A percentile compares a stretch with the other conserved stretches of the same genome.
phyloP scores from a whole-genome alignment of 2,113 vertebrate species.

The Paramisgurnus dabryanus region DNA sequence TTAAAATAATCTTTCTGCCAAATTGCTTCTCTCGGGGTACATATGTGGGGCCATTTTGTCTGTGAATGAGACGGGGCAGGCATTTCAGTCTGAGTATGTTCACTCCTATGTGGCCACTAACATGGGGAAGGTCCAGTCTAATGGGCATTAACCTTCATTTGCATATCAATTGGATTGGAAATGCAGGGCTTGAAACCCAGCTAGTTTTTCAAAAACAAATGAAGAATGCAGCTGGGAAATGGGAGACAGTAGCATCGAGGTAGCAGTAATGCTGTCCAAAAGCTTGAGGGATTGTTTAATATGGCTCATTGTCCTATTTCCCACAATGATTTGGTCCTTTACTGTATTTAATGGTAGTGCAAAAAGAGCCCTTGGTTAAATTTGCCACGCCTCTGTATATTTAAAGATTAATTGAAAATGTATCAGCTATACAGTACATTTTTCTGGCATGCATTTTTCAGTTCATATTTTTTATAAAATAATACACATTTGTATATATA shows the following conservation, averaged over 20 bases:
- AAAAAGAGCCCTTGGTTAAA: too few relatives aligned
- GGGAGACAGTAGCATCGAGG: conserved; percentile 6
- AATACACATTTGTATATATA: too few relatives aligned
- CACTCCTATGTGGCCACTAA: conserved; percentile 1
- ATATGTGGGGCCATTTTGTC: conserved; percentile 14
- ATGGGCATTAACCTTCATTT: conserved; percentile 43
- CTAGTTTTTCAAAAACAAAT: conserved; percentile 31
- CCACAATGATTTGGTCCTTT: neutral
- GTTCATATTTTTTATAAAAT: too few relatives aligned
- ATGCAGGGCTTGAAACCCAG: conserved; percentile 9
- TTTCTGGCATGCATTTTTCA: too few relatives aligned
- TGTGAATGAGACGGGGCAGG: conserved; percentile 34
- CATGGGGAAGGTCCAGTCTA: conserved; percentile 10
- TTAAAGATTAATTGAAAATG: too few relatives aligned
- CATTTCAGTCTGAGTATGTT: conserved; percentile 19
- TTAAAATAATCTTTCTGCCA: conserved; percentile 45
- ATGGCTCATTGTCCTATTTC: neutral
- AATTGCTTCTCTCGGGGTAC: conserved; percentile 32
- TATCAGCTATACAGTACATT: too few relatives aligned
- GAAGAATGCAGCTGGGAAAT: conserved; percentile 28
- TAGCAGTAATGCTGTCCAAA: neutral
- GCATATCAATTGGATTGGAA: conserved; percentile 40
- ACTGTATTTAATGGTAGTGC: neutral
- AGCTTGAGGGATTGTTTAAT: conserved; percentile 36
- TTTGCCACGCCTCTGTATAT: too few relatives aligned